A percentile compares a stretch with the other conserved stretches of the same genome.
Conservation (phyloP, 2,888 invertebrate genomes). For the Sesamia inferens region DNA sequence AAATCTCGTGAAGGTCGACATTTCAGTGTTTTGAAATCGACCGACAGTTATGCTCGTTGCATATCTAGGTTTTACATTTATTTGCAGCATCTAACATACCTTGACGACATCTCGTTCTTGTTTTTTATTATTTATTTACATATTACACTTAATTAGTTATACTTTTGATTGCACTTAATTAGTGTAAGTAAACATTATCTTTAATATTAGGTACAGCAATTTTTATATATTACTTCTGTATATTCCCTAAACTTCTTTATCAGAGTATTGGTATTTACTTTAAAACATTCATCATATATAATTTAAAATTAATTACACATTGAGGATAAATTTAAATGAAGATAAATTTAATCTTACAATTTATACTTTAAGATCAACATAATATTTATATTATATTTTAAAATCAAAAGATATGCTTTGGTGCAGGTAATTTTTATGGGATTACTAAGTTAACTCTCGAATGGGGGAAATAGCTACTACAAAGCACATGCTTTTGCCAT, state of each 20-base stretch:
- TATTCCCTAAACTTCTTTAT: conserved; percentile 6
- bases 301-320: neutral
- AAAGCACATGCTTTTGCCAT: too few species aligned
- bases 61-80: conserved; percentile 70
- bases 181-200: conserved; percentile 7
- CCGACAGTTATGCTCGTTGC: conserved; percentile 70
- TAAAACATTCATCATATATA: neutral
- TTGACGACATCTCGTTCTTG: conserved; percentile 13
- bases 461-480: neutral
- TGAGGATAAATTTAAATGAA: too few species aligned
- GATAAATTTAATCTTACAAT: too few species aligned
- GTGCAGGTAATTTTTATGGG: neutral
- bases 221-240: conserved; percentile 12
- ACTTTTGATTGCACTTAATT: conserved; percentile 4
- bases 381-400: too few species aligned
- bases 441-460: neutral
- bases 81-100: conserved; percentile 51
- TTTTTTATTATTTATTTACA: conserved; percentile 20
- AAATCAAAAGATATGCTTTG: too few species aligned
- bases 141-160: neutral
- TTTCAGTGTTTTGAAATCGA: conserved; percentile 77
- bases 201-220: neutral
- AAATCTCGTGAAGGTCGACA: conserved; percentile 67
- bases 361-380: neutral
- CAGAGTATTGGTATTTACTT: neutral